These are phyloP conservation scores for Charina bottae DNA, from an alignment of 2,113 vertebrate species.

Conservation along the genomic window DNA sequence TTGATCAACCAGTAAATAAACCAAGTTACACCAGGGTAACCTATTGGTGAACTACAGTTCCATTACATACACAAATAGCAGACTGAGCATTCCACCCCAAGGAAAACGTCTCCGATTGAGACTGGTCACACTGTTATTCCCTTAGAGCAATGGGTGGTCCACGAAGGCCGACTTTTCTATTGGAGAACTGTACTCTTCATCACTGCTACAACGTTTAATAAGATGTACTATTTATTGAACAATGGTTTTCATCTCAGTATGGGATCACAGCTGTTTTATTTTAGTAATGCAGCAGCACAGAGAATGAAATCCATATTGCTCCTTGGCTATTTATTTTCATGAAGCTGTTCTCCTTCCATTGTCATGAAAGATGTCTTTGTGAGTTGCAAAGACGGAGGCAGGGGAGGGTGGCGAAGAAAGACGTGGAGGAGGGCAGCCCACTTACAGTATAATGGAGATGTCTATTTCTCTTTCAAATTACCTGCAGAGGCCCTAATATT, in stretches of 20 bases:
- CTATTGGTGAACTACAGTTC: constrained; percentile 24
- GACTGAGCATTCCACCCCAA: constrained; percentile 37
- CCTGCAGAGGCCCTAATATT: constrained; percentile 42
- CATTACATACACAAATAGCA: constrained; percentile 27
- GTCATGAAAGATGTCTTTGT: constrained; percentile 73
- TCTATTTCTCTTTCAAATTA: constrained; percentile 49
- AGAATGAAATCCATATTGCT: constrained; percentile 78
- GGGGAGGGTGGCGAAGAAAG: constrained; percentile 29
- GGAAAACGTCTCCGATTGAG: background rate
- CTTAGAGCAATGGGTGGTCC: constrained; percentile 71
- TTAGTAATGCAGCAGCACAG: constrained; percentile 71
- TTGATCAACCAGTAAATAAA: constrained; percentile 40
- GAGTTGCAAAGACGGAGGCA: constrained; percentile 61
- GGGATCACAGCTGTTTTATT: constrained; percentile 82
- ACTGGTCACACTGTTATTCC: constrained; percentile 46
- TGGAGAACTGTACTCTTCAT: constrained; percentile 69
- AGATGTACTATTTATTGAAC: constrained; percentile 75
- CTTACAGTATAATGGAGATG: constrained; percentile 1
- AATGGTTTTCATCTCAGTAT: constrained; percentile 73
- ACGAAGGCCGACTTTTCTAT: constrained; percentile 51
- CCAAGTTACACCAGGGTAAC: background rate
- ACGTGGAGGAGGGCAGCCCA: constrained; percentile 12
- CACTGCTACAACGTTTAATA: constrained; percentile 66
- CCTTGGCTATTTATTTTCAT: constrained; percentile 77
- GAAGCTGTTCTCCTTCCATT: constrained; percentile 65